Evolutionary conservation across 2,797 vertebrate species (phyloP).

Genomic region (Coregonus ussuriensis): DNA sequence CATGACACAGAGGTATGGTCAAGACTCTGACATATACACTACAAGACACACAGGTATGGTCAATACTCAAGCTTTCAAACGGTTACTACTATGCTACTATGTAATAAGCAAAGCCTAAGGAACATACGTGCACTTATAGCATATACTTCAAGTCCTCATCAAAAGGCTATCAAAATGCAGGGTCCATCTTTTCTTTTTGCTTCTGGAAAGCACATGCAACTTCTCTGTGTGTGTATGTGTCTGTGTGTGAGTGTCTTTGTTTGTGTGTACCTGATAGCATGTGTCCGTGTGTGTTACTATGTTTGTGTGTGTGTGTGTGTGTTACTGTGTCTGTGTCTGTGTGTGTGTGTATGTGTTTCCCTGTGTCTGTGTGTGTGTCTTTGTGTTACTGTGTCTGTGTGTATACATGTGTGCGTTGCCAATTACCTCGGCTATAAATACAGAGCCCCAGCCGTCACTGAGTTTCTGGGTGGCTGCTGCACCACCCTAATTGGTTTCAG

Average conservation of each 20-base stretch:
- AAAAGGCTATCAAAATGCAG: background rate
- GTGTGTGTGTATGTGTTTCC: slow-evolving; percentile 73
- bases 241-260: slow-evolving; percentile 21
- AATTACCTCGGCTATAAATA: slow-evolving; percentile 98
- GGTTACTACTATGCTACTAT: background rate
- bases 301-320: background rate
- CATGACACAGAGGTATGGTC: slow-evolving; percentile 53
- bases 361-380: slow-evolving; percentile 43
- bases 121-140: background rate
- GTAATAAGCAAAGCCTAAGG: background rate
- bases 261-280: background rate
- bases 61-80: background rate
- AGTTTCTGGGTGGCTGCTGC: slow-evolving; percentile 97
- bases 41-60: slow-evolving; percentile 7
- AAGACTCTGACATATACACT: slow-evolving; percentile 19
- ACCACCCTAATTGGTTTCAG: slow-evolving; percentile 94
- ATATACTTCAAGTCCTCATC: background rate
- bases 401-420: slow-evolving; percentile 85
- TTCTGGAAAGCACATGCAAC: background rate
- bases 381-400: slow-evolving; percentile 22
- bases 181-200: background rate
- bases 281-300: slow-evolving; percentile 10
- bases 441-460: slow-evolving; percentile 96
- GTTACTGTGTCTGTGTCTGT: slow-evolving; percentile 36
- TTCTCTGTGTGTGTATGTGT: slow-evolving; percentile 12